Conservation (phyloP, 2,888 invertebrate species). For the Drosophila acutilabella region DNA sequence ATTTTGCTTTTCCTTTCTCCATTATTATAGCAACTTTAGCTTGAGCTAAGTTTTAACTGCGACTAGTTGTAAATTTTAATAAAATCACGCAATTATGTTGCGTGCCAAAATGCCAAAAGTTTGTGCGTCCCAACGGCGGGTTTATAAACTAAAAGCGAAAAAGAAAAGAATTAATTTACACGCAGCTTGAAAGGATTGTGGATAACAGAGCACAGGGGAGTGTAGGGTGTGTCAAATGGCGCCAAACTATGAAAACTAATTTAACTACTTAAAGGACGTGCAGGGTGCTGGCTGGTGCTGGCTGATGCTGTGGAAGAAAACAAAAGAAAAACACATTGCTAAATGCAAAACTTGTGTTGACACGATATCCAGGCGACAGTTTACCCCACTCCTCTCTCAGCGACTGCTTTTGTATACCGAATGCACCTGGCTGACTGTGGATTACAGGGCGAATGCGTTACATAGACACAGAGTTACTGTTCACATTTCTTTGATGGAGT, state of each 20-base stretch:
- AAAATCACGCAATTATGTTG: conserved; percentile 63
- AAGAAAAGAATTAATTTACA: conserved; percentile 66
- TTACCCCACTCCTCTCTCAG: conserved; percentile 3
- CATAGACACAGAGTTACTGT: conserved; percentile 44
- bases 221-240: conserved; percentile 40
- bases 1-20: neutral
- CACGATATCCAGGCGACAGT: conserved; percentile 56
- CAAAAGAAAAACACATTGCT: conserved; percentile 66
- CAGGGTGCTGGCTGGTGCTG: conserved; percentile 3
- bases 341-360: conserved; percentile 77
- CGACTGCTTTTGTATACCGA: neutral
- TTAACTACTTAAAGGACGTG: conserved; percentile 66
- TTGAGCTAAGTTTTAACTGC: conserved; percentile 40
- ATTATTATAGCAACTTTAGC: conserved; percentile 14
- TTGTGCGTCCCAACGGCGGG: conserved; percentile 60
- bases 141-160: conserved; percentile 54
- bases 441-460: conserved; percentile 60
- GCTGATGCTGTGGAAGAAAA: conserved; percentile 1
- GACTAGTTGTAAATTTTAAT: conserved; percentile 61
- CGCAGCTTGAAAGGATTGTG: conserved; percentile 35
- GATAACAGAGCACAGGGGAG: neutral
- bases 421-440: conserved; percentile 44
- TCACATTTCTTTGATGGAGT: conserved; percentile 68
- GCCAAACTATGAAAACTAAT: conserved; percentile 76
- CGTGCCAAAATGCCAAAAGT: conserved; percentile 64